These are phyloP conservation scores for Pyrocoelia pectoralis DNA, from an alignment of 2,888 invertebrate genomes.

Conservation along the genomic window DNA sequence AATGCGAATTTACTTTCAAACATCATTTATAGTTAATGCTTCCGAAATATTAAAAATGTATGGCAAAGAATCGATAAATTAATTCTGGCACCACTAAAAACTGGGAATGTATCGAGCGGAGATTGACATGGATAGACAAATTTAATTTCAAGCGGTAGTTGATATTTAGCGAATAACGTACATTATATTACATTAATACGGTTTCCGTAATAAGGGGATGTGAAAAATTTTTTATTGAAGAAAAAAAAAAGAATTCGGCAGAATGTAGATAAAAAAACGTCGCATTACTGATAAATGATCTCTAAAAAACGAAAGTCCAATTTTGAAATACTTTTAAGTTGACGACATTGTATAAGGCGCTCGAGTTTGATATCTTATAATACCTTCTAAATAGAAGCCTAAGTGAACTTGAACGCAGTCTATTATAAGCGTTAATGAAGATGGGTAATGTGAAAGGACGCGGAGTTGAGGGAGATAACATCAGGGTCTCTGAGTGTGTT, in stretches of 20 bases:
- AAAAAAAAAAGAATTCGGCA: not conserved
- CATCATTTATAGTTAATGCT: too few relatives aligned
- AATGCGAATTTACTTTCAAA: too few relatives aligned
- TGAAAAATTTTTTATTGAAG: too few relatives aligned
- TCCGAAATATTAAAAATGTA: too few relatives aligned
- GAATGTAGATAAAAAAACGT: not conserved
- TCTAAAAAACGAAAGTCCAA: conserved; percentile 1
- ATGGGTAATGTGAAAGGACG: conserved; percentile 51
- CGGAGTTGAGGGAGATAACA: conserved; percentile 49
- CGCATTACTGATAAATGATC: not conserved
- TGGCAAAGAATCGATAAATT: too few relatives aligned
- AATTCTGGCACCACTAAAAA: too few relatives aligned
- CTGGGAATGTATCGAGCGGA: too few relatives aligned
- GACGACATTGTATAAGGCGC: conserved; percentile 13
- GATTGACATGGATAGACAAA: too few relatives aligned
- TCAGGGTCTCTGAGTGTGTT: conserved; percentile 55
- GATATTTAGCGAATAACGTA: too few relatives aligned
- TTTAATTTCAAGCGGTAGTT: too few relatives aligned
- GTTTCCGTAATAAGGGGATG: too few relatives aligned
- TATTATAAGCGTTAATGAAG: conserved; percentile 56
- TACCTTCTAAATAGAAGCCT: conserved; percentile 30
- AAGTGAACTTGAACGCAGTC: conserved; percentile 44
- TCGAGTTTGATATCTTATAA: conserved; percentile 30
- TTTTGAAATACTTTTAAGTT: conserved; percentile 12
- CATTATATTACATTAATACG: too few relatives aligned